Conservation (phyloP, 2,797 vertebrate genomes). For the Agapornis canus region DNA sequence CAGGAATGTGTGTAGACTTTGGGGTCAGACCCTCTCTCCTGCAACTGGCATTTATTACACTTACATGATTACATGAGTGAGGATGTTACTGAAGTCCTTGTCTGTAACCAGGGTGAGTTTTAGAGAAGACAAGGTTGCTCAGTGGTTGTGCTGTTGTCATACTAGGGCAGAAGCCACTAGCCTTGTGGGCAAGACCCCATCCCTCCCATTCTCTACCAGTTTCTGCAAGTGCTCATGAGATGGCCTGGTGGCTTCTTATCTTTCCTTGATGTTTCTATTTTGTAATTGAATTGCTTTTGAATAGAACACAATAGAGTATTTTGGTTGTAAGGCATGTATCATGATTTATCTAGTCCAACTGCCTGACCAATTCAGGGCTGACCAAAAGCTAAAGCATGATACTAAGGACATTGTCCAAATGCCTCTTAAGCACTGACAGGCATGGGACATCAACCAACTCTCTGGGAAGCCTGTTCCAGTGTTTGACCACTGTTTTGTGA, state of each 20-base stretch:
- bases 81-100: not conserved
- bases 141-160: not conserved
- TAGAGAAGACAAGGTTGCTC: not conserved
- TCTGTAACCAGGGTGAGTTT: not conserved
- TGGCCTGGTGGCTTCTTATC: not conserved
- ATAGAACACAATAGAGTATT: not conserved
- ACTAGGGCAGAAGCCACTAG: not conserved
- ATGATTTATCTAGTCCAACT: not conserved
- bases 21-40: not conserved
- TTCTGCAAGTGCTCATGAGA: not conserved
- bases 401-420: not conserved
- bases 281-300: not conserved
- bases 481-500: not conserved
- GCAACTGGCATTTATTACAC: not conserved
- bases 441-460: not conserved
- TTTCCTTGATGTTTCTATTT: not conserved
- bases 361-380: not conserved
- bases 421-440: not conserved
- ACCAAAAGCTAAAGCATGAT: not conserved
- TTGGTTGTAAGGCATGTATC: not conserved
- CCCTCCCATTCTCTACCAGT: not conserved
- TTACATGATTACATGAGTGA: not conserved
- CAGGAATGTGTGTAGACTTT: not conserved
- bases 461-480: not conserved
- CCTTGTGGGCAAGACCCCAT: not conserved